Evolutionary conservation across 2,888 invertebrate genomes (phyloP), one percentile per base, ranked within the genome.

Genomic region (Cosmorhoe ocellata): DNA sequence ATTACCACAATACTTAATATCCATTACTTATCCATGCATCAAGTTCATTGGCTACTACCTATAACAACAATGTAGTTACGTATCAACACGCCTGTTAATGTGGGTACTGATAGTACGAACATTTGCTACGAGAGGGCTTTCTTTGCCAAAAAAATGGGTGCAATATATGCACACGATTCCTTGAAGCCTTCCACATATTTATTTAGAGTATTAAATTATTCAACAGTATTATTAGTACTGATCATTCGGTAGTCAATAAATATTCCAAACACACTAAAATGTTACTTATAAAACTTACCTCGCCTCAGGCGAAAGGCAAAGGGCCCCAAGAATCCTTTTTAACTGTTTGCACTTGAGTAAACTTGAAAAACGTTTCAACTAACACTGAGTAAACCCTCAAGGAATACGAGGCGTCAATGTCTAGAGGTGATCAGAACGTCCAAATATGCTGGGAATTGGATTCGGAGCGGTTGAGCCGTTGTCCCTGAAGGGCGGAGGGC

Each of bases 241-340:
- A 47, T 47, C 56, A 49, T 54, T 44, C 26, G 40, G n/a, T 27
- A 12, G 26, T 39, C 44, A 43, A 53, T 53, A 57, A 55, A 47
- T 30, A 55, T 30, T 46, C n/a, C 14, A 40, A 38, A 50, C 12
- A 43, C 32, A 60, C 52, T 58, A 56, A n/a, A 60, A 61, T 40
- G 45, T 51, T 65, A 57, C 62, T 67, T 66, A 66, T 47, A 48
- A 74, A 82, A 82, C 84, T 84, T 76, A 85, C 85, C 83, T 76
- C 59, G 70, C 74, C 73, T 73, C 61, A 56, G 63, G 74, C 69
- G 65, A 73, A 64, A 69, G 66, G 68, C 71, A 67, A 69, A 72
- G 67, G 69, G 68, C 67, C 66, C 61, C 51, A 64, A 64, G 73
- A 70, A 72, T 73, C 76, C 72, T 76, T 63, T 67, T 66, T 67